phyloP scores from a whole-genome alignment of 2,888 invertebrate species.

The Drosophila antonietae region DNA sequence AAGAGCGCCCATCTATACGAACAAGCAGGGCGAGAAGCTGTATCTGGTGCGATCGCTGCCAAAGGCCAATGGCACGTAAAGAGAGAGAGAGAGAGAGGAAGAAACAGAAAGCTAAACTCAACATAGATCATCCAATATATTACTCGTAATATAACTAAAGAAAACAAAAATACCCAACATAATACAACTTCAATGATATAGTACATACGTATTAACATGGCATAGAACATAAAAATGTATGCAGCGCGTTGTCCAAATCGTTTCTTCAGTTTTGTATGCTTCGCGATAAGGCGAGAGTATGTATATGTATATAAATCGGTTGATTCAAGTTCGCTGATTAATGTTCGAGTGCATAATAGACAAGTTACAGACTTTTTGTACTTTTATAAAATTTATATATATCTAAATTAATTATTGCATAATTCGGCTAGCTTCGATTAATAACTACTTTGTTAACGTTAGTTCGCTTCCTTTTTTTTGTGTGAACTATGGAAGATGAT shows the following conservation, averaged over 20 bases:
- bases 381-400: constrained; percentile 71
- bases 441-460: constrained; percentile 15
- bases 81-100: constrained; percentile 10
- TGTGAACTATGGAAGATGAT: constrained; percentile 40
- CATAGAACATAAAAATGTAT: constrained; percentile 22
- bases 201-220: constrained; percentile 39
- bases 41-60: constrained; percentile 98
- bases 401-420: constrained; percentile 60
- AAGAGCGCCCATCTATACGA: constrained; percentile 99
- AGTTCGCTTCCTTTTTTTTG: constrained; percentile 33
- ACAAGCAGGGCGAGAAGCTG: constrained; percentile 98
- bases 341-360: constrained; percentile 34
- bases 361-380: constrained; percentile 69
- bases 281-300: constrained; percentile 21
- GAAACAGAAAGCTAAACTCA: neutral
- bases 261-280: constrained; percentile 45
- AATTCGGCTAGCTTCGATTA: constrained; percentile 59
- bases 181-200: constrained; percentile 66
- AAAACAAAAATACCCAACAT: constrained; percentile 32
- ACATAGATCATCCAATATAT: constrained; percentile 42
- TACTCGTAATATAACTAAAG: constrained; percentile 62
- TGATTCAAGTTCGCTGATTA: constrained; percentile 39
- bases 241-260: constrained; percentile 35
- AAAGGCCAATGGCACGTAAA: constrained; percentile 86
- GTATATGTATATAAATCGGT: constrained; percentile 57